Evolutionary conservation across 2,113 vertebrate species (phyloP).

Genomic region (Drymodes brunneopygia): DNA sequence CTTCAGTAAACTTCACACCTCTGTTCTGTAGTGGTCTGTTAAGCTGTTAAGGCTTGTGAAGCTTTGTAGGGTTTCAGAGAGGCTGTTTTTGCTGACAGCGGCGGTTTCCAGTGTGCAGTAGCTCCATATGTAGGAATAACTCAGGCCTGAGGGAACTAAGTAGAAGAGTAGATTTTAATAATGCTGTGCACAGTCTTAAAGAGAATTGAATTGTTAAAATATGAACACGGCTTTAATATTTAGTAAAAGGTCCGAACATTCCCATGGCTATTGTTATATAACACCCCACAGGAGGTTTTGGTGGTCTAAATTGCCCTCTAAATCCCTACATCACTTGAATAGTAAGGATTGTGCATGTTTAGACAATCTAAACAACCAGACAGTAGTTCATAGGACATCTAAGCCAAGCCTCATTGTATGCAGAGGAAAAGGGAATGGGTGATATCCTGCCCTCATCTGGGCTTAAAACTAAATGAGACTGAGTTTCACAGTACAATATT

Average conservation of each 20-base stretch:
- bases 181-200: neutral
- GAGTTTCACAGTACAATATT: neutral
- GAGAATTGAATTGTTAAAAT: neutral
- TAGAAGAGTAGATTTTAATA: neutral
- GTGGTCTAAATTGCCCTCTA: neutral
- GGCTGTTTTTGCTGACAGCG: neutral
- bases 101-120: neutral
- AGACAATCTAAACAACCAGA: neutral
- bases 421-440: neutral
- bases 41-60: neutral
- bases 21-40: neutral
- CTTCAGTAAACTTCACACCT: constrained; percentile 40
- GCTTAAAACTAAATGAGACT: neutral
- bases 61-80: neutral
- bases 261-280: neutral
- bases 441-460: neutral
- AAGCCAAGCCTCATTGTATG: neutral
- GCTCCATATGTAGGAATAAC: neutral
- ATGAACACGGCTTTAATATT: neutral
- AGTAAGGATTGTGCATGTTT: neutral
- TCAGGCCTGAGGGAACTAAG: neutral
- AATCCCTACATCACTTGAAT: neutral
- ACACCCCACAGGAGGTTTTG: neutral
- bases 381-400: rapidly evolving
- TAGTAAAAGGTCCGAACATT: neutral